These are phyloP conservation scores for Andrena hattorfiana DNA, from an alignment of 2,888 invertebrate genomes.

Conservation along the genomic window DNA sequence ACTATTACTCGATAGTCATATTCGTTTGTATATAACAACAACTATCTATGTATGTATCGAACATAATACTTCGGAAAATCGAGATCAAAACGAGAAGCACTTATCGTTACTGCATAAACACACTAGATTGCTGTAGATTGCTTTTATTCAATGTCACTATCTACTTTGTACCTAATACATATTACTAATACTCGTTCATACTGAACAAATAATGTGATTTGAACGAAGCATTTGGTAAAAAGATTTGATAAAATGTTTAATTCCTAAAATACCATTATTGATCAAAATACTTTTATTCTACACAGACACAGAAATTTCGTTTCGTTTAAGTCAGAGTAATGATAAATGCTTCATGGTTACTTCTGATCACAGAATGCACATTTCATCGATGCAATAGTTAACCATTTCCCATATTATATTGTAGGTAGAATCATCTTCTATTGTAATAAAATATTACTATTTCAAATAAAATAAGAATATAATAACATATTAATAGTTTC, in stretches of 20 bases:
- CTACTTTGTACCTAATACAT: too few species aligned
- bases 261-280: background rate
- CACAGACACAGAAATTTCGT: background rate
- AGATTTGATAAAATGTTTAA: background rate
- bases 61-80: conserved; percentile 27
- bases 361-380: too few species aligned
- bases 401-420: too few species aligned
- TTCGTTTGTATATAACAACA: background rate
- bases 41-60: conserved; percentile 24
- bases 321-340: background rate
- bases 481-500: too few species aligned
- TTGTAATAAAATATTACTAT: too few species aligned
- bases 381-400: too few species aligned
- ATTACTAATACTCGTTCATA: too few species aligned
- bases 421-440: too few species aligned
- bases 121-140: conserved; percentile 35
- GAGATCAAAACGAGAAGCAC: conserved; percentile 50
- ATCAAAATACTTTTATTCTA: background rate
- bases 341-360: background rate
- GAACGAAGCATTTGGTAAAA: background rate
- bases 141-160: conserved; percentile 14
- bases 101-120: conserved; percentile 51
- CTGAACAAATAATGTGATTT: conserved; percentile 1
- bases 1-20: conserved; percentile 3
- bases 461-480: too few species aligned